A percentile compares a stretch with the other conserved stretches of the same genome.
These are phyloP conservation scores for Dimorphilus gyrociliatus DNA, from an alignment of 2,888 invertebrate species.

Conservation along the genomic window DNA sequence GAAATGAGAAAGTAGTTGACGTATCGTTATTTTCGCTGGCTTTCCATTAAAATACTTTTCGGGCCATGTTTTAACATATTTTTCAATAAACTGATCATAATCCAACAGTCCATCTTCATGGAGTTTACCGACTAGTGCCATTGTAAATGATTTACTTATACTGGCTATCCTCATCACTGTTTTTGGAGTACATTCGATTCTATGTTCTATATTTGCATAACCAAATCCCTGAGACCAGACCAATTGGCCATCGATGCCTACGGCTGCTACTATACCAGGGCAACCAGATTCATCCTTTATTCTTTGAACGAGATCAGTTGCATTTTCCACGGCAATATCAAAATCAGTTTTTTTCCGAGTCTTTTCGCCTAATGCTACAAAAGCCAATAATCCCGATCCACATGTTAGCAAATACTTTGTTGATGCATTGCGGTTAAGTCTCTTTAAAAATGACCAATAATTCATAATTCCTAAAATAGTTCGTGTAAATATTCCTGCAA, in stretches of 20 bases:
- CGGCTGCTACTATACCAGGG: slow-evolving; percentile 40
- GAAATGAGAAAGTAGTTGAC: slow-evolving; percentile 42
- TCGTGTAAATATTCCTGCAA: no score
- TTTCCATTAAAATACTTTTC: slow-evolving; percentile 39
- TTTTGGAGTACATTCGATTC: slow-evolving; percentile 34
- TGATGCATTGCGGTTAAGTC: no score
- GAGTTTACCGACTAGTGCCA: slow-evolving; percentile 41
- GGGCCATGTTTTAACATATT: slow-evolving; percentile 43
- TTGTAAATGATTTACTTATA: slow-evolving; percentile 45
- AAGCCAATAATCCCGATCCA: no score
- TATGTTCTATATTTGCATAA: slow-evolving; percentile 44
- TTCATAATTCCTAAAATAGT: no score
- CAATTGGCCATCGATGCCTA: slow-evolving; percentile 39
- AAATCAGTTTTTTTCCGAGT: no score
- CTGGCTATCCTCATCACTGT: slow-evolving; percentile 46
- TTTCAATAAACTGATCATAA: slow-evolving; percentile 41
- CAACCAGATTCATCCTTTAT: slow-evolving; percentile 31
- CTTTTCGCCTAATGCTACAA: no score
- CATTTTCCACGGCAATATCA: no score
- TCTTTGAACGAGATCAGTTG: no score
- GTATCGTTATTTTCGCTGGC: slow-evolving; percentile 39
- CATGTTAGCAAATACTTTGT: no score
- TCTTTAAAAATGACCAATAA: no score
- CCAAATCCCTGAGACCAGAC: slow-evolving; percentile 42
- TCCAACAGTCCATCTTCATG: slow-evolving; percentile 42